Percentiles rank a stretch among this genome's conserved stretches.
Conservation (phyloP, 2,797 vertebrate genomes). For the Sebastes ruberrimus region DNA sequence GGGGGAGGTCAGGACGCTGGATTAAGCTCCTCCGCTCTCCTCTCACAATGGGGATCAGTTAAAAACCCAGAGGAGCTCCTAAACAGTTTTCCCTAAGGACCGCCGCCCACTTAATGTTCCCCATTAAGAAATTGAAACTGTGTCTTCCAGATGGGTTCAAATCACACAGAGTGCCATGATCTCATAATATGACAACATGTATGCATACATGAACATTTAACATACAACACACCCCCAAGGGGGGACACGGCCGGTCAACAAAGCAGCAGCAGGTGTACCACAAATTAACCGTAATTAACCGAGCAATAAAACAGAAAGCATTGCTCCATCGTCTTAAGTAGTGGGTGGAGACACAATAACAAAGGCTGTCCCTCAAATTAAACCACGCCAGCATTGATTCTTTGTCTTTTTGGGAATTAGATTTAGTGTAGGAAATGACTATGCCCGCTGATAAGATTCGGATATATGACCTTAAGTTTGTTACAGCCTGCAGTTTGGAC, state of each 20-base stretch:
- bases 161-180: slow-evolving; percentile 75
- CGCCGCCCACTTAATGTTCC: slow-evolving; percentile 59
- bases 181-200: slow-evolving; percentile 67
- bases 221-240: slow-evolving; percentile 17
- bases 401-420: slow-evolving; percentile 53
- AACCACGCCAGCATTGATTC: neutral
- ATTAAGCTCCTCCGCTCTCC: slow-evolving; percentile 32
- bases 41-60: slow-evolving; percentile 47
- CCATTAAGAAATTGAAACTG: slow-evolving; percentile 80
- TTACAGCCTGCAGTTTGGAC: slow-evolving; percentile 52
- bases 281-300: slow-evolving; percentile 64
- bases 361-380: slow-evolving; percentile 20
- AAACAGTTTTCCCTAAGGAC: slow-evolving; percentile 64
- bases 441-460: slow-evolving; percentile 49
- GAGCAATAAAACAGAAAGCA: slow-evolving; percentile 28
- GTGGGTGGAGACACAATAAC: slow-evolving; percentile 28
- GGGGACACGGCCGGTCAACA: slow-evolving; percentile 27
- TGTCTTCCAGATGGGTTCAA: slow-evolving; percentile 75
- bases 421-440: slow-evolving; percentile 57
- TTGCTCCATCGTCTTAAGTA: slow-evolving; percentile 25
- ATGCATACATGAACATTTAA: slow-evolving; percentile 55
- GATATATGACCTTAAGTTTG: slow-evolving; percentile 57
- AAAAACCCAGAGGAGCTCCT: slow-evolving; percentile 64
- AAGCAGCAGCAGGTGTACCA: slow-evolving; percentile 54
- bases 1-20: slow-evolving; percentile 18